phyloP scores from a whole-genome alignment of 1,140 invertebrate species.

The Drosophila elegans region DNA sequence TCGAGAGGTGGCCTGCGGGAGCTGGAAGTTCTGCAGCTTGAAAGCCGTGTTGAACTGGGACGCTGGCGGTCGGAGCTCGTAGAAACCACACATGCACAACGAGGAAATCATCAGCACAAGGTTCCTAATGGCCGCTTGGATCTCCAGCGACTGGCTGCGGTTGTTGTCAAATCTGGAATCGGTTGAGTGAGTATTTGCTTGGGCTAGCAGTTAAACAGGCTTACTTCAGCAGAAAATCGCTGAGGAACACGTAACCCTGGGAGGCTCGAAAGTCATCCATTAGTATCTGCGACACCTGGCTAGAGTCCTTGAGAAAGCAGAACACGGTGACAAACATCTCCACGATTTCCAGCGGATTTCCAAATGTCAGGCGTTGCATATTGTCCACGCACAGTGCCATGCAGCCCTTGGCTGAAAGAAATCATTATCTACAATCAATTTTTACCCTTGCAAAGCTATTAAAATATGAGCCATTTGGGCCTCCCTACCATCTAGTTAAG shows the following conservation, averaged over 20 bases:
- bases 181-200: neutral
- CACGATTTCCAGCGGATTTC: conserved; percentile 97
- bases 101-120: conserved; percentile 96
- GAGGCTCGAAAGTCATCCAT: conserved; percentile 97
- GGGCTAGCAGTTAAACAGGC: conserved; percentile 35
- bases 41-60: conserved; percentile 95
- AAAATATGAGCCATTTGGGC: no score
- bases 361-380: conserved; percentile 96
- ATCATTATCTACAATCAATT: neutral
- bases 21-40: conserved; percentile 95
- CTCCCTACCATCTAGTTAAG: no score
- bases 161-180: conserved; percentile 90
- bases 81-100: conserved; percentile 96
- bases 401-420: conserved; percentile 94
- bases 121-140: conserved; percentile 95
- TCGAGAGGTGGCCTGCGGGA: conserved; percentile 95
- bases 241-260: conserved; percentile 97
- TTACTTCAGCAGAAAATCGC: conserved; percentile 97
- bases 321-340: conserved; percentile 99
- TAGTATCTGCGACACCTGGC: conserved; percentile 96
- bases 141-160: conserved; percentile 89
- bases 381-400: conserved; percentile 98
- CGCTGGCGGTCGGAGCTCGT: conserved; percentile 93
- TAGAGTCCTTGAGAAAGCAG: conserved; percentile 99
- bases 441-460: no score